Conservation (phyloP, 2,113 vertebrate genomes). For the Myotis davidii region DNA sequence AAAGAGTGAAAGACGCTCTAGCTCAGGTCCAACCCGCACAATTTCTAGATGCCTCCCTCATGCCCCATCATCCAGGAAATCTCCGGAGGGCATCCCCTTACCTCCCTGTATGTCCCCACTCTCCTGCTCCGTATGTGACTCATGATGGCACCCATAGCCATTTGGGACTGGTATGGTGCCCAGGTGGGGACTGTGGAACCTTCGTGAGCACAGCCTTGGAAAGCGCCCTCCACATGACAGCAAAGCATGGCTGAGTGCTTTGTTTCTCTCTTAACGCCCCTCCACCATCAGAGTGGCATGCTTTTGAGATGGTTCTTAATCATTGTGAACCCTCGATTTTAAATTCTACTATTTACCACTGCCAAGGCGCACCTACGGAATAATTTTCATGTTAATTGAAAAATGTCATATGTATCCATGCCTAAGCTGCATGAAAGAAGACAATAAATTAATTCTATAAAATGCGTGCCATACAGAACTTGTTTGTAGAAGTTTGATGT, state of each 20-base stretch:
- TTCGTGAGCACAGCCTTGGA: not conserved
- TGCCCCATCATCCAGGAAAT: not conserved
- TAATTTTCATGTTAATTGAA: not conserved
- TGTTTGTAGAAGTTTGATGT: not conserved
- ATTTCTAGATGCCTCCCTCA: not conserved
- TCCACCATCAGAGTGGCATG: no score
- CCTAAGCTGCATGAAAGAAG: not conserved
- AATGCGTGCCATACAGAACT: not conserved
- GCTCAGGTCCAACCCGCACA: not conserved
- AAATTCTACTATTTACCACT: not conserved
- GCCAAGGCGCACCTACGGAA: not conserved
- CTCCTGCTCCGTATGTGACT: not conserved
- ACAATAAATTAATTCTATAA: not conserved
- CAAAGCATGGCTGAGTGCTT: not conserved
- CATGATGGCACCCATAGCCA: not conserved
- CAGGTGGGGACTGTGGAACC: no score
- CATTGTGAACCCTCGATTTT: not conserved
- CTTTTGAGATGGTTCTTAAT: not conserved
- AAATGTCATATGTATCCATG: not conserved
- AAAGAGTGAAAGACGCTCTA: not conserved
- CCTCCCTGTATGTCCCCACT: no score
- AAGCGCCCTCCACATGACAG: not conserved
- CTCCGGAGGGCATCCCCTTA: not conserved
- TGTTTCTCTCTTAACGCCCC: not conserved
- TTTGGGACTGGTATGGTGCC: not conserved